Evolutionary conservation across 2,797 vertebrate species (phyloP).

Genomic region (Takifugu rubripes): DNA sequence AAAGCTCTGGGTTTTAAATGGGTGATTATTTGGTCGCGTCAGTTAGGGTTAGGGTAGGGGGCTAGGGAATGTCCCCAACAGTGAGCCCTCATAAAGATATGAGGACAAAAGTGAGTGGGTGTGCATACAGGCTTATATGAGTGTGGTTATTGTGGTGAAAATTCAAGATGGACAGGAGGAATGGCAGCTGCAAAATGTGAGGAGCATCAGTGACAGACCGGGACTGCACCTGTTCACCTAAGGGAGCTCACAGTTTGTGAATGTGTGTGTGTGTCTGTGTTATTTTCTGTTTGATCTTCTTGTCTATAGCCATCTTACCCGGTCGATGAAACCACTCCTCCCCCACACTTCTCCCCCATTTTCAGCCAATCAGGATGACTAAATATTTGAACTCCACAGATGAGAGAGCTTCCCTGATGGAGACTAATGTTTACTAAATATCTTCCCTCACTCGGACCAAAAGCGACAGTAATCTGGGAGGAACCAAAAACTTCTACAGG

Average conservation of each 20-base stretch:
- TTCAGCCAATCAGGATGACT: conserved; percentile 58
- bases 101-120: conserved; percentile 12
- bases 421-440: conserved; percentile 56
- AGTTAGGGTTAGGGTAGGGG: too few relatives aligned
- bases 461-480: not conserved
- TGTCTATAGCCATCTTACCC: conserved; percentile 49
- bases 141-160: conserved; percentile 27
- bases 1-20: too few relatives aligned
- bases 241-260: conserved; percentile 63
- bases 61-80: conserved; percentile 13
- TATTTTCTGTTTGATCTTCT: conserved; percentile 62
- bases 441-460: conserved; percentile 20
- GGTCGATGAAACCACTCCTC: conserved; percentile 46
- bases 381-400: conserved; percentile 64
- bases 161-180: conserved; percentile 64
- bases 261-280: conserved; percentile 33
- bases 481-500: conserved; percentile 12
- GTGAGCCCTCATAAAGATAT: too few relatives aligned
- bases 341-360: not conserved
- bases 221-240: conserved; percentile 73
- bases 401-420: conserved; percentile 51
- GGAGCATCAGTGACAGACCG: conserved; percentile 64
- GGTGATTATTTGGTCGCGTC: too few relatives aligned
- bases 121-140: conserved; percentile 19
- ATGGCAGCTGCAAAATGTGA: conserved; percentile 66